phyloP scores from a whole-genome alignment of 1,140 invertebrate species.

The Drosophila triauraria region DNA sequence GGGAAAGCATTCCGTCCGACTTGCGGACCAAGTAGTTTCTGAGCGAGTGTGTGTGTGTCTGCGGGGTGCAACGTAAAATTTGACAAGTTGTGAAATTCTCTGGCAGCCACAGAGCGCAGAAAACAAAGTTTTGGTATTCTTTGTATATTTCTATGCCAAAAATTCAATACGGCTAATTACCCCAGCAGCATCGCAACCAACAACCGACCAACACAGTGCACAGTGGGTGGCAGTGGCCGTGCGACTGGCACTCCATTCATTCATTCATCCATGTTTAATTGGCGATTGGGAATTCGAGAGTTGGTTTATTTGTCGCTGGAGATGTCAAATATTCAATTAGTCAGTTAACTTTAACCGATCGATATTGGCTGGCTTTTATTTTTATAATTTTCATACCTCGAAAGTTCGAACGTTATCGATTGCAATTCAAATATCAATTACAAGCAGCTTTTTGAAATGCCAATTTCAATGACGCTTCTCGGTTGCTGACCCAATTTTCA shows the following conservation, averaged over 20 bases:
- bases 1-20: conserved; percentile 41
- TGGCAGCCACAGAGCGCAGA: conserved; percentile 68
- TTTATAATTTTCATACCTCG: background rate
- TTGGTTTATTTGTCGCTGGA: conserved; percentile 6
- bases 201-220: conserved; percentile 27
- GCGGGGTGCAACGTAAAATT: conserved; percentile 68
- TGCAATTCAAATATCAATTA: conserved; percentile 53
- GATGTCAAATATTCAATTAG: conserved; percentile 35
- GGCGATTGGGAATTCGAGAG: conserved; percentile 1
- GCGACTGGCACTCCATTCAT: conserved; percentile 4
- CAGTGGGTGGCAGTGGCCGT: conserved; percentile 39
- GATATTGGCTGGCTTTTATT: background rate
- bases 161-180: conserved; percentile 83
- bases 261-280: conserved; percentile 28
- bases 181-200: conserved; percentile 51
- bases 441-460: conserved; percentile 37
- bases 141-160: conserved; percentile 79
- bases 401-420: conserved; percentile 18
- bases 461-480: conserved; percentile 47
- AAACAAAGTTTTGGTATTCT: conserved; percentile 77
- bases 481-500: conserved; percentile 58
- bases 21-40: conserved; percentile 21
- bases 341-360: conserved; percentile 18
- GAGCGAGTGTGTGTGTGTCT: background rate
- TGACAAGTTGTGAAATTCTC: conserved; percentile 78